Percentiles rank a stretch among this genome's conserved stretches.
These are phyloP conservation scores for Nasonia giraulti DNA, from an alignment of 1,140 invertebrate species.

Conservation along the genomic window DNA sequence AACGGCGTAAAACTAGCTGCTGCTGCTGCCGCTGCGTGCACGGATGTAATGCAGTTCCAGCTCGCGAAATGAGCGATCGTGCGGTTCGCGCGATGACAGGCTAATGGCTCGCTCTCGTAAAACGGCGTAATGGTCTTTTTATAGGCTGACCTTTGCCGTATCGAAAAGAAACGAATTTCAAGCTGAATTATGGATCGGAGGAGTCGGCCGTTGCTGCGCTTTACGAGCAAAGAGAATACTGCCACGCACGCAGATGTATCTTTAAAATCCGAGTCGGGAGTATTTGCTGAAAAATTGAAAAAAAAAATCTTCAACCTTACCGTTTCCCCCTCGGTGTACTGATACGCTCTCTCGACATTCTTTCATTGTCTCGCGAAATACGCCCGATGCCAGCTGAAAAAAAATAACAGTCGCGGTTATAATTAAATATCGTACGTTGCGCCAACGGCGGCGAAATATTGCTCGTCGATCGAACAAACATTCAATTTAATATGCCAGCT, in stretches of 20 bases:
- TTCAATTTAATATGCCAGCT: slow-evolving; percentile 38
- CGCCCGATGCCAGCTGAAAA: neutral
- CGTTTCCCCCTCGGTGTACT: neutral
- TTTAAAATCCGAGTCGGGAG: too few species aligned
- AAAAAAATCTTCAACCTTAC: neutral
- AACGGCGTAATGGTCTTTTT: slow-evolving; percentile 41
- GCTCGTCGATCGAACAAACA: slow-evolving; percentile 24
- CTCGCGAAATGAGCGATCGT: slow-evolving; percentile 29
- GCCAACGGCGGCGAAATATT: neutral
- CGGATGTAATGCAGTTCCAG: neutral
- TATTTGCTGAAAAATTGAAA: neutral
- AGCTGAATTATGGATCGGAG: slow-evolving; percentile 44
- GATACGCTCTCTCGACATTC: neutral
- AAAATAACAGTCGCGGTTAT: neutral
- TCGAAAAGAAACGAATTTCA: slow-evolving; percentile 48
- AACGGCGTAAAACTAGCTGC: neutral
- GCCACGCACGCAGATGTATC: neutral
- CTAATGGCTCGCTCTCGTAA: slow-evolving; percentile 34
- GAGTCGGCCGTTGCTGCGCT: neutral
- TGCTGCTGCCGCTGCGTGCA: neutral
- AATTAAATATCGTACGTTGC: slow-evolving; percentile 13
- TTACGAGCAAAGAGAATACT: slow-evolving; percentile 20
- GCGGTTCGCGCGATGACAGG: slow-evolving; percentile 13
- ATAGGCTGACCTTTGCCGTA: slow-evolving; percentile 19
- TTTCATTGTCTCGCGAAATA: slow-evolving; percentile 3